A percentile compares a stretch with the other conserved stretches of the same genome.
Conservation (phyloP, 2,113 vertebrate genomes). For the Poeciliopsis occidentalis region DNA sequence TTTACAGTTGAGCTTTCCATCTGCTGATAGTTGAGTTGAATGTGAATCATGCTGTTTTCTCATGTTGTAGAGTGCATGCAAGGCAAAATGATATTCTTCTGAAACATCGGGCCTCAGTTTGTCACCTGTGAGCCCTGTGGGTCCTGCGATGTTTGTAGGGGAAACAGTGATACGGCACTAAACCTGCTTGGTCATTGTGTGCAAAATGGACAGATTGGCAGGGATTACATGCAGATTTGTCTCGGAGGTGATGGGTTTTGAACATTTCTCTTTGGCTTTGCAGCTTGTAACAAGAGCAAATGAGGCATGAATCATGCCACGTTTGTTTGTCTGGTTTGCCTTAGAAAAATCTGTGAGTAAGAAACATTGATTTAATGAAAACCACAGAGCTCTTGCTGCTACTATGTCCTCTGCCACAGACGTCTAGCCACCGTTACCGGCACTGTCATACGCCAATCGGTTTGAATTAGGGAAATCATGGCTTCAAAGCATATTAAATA, state of each 20-base stretch:
- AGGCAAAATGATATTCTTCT: background rate
- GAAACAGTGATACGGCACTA: background rate
- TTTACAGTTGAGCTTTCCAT: background rate
- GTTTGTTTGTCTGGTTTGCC: background rate
- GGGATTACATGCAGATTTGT: background rate
- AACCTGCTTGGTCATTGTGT: background rate
- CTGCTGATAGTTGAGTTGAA: background rate
- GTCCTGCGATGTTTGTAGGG: background rate
- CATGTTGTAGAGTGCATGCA: background rate
- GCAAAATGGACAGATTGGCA: background rate
- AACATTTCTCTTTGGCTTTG: background rate
- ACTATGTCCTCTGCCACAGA: background rate
- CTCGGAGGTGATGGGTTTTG: background rate
- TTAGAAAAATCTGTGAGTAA: background rate
- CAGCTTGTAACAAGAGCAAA: background rate
- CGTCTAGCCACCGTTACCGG: background rate
- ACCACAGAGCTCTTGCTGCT: background rate
- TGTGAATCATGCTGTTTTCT: background rate
- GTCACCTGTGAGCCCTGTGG: too few relatives aligned
- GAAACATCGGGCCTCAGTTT: too few relatives aligned
- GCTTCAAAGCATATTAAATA: background rate
- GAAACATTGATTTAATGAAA: background rate
- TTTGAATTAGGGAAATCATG: background rate
- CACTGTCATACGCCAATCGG: background rate
- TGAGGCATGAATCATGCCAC: background rate